Percentiles rank a stretch among this genome's conserved stretches.
These are phyloP conservation scores for Antitype chi DNA, from an alignment of 2,888 invertebrate genomes.

Conservation along the genomic window DNA sequence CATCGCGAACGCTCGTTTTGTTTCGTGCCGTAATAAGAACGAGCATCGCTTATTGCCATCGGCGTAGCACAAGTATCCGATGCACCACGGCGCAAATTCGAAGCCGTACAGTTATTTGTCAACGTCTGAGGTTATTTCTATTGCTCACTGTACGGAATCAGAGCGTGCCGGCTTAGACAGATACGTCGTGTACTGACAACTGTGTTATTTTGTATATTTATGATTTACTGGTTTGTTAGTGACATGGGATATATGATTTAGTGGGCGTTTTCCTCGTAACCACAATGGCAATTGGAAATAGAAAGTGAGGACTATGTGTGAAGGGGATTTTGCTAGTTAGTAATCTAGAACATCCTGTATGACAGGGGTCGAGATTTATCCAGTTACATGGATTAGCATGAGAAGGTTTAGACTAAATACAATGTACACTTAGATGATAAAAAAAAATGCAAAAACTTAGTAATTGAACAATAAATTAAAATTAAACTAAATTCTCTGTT, in stretches of 20 bases:
- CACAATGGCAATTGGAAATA: conserved; percentile 50
- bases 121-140: conserved; percentile 77
- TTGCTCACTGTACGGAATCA: conserved; percentile 72
- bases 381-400: no score
- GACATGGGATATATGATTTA: conserved; percentile 63
- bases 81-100: conserved; percentile 69
- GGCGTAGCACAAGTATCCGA: conserved; percentile 59
- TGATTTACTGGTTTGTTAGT: conserved; percentile 64
- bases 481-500: not conserved
- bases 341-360: no score
- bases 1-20: conserved; percentile 64
- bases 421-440: no score
- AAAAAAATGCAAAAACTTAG: no score
- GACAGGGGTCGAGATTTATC: no score
- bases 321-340: conserved; percentile 7
- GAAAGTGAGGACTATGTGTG: conserved; percentile 32
- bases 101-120: conserved; percentile 76
- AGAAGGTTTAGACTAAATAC: no score
- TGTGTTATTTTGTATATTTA: conserved; percentile 68
- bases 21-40: conserved; percentile 64
- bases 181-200: conserved; percentile 66
- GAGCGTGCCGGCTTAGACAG: conserved; percentile 69
- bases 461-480: no score
- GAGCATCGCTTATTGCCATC: conserved; percentile 62
- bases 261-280: conserved; percentile 41